Conservation (phyloP, 2,113 vertebrate genomes). For the Phodopus roborovskii region DNA sequence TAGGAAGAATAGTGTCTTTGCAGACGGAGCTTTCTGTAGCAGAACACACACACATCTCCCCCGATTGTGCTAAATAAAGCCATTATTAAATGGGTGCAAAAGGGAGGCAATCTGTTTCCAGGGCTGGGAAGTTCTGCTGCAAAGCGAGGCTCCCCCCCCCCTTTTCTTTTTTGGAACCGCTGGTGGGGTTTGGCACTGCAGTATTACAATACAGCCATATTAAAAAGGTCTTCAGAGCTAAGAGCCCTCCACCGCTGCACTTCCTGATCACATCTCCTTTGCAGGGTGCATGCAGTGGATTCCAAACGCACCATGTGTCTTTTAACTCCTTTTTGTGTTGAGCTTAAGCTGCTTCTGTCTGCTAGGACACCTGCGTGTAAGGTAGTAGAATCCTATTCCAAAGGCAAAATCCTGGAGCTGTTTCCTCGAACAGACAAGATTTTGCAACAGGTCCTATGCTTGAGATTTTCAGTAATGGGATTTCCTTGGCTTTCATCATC, state of each 20-base stretch:
- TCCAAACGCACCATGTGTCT: conserved; percentile 42
- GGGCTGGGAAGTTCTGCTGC: conserved; percentile 83
- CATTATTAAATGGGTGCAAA: conserved; percentile 77
- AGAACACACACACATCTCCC: conserved; percentile 66
- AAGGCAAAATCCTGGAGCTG: conserved; percentile 38
- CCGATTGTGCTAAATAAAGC: conserved; percentile 76
- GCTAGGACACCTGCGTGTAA: not conserved
- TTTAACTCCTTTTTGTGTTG: conserved; percentile 55
- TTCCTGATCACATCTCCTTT: conserved; percentile 59
- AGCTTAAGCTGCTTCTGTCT: conserved; percentile 63
- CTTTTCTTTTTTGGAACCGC: conserved; percentile 67
- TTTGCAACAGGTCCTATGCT: conserved; percentile 85
- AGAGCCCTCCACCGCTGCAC: conserved; percentile 81
- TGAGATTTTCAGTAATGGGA: not conserved
- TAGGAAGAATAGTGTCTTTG: conserved; percentile 61
- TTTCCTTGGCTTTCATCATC: not conserved
- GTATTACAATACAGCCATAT: conserved; percentile 90
- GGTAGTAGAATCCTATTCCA: conserved; percentile 23
- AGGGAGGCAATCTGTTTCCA: conserved; percentile 66
- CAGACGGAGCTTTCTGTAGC: conserved; percentile 40
- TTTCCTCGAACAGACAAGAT: conserved; percentile 10
- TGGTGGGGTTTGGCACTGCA: conserved; percentile 85
- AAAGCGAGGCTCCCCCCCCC: conserved; percentile 62
- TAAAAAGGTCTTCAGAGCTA: conserved; percentile 87
- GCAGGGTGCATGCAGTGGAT: conserved; percentile 60